Evolutionary conservation across 1,140 invertebrate genomes (phyloP).

Genomic region (Dendroctonus valens): DNA sequence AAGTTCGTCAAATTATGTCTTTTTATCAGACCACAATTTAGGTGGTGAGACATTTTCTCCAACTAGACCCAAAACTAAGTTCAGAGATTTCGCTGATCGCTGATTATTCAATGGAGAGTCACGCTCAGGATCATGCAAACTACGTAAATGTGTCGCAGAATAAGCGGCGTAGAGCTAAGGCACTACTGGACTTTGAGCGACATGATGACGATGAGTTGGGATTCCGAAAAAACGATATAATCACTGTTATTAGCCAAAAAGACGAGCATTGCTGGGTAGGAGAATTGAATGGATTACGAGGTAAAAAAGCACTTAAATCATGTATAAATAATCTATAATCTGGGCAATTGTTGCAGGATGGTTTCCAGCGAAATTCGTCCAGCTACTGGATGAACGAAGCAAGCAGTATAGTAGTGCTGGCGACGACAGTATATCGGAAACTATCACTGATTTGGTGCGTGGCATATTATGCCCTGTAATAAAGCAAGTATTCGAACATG

Average conservation of each 20-base stretch:
- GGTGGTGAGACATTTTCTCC: conserved; percentile 87
- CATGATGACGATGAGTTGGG: conserved; percentile 98
- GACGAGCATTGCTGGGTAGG: conserved; percentile 99
- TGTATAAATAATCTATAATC: conserved; percentile 5
- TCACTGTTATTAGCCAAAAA: conserved; percentile 95
- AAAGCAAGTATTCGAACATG: conserved; percentile 94
- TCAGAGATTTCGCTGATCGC: conserved; percentile 77
- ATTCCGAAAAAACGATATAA: conserved; percentile 97
- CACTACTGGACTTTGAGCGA: conserved; percentile 94
- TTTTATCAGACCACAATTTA: conserved; percentile 52
- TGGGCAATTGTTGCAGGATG: conserved; percentile 62
- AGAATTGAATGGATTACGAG: conserved; percentile 93
- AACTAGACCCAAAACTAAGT: conserved; percentile 71
- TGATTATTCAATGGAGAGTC: conserved; percentile 95
- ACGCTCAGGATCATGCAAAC: conserved; percentile 89
- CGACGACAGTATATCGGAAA: conserved; percentile 95
- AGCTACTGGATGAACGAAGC: conserved; percentile 94
- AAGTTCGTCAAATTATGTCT: conserved; percentile 2
- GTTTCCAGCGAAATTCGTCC: conserved; percentile 99
- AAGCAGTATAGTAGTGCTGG: conserved; percentile 95
- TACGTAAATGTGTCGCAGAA: conserved; percentile 89
- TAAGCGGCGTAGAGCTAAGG: conserved; percentile 89
- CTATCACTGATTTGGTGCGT: conserved; percentile 93
- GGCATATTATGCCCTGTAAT: conserved; percentile 91
- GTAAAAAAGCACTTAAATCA: conserved; percentile 45